phyloP scores from a whole-genome alignment of 2,113 vertebrate species.

The Neodon shergylaensis region DNA sequence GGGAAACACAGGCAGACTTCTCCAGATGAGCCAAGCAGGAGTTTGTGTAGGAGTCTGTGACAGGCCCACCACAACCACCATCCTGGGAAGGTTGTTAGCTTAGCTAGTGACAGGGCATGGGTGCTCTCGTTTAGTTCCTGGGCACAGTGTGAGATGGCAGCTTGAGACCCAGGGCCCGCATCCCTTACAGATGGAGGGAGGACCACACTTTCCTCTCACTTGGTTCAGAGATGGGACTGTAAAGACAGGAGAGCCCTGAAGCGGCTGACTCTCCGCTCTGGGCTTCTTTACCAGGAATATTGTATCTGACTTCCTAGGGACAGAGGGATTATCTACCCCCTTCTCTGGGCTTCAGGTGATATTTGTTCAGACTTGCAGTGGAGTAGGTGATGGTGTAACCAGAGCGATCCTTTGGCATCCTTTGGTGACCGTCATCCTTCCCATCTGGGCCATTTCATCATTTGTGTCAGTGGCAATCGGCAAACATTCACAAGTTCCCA shows the following conservation, averaged over 20 bases:
- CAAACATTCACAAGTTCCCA: conserved; percentile 62
- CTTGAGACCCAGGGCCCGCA: neutral
- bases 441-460: conserved; percentile 30
- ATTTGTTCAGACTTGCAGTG: neutral
- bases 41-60: neutral
- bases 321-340: neutral
- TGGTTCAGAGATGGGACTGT: neutral
- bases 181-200: neutral
- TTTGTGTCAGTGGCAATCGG: conserved; percentile 46
- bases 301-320: neutral
- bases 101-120: neutral
- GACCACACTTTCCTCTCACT: neutral
- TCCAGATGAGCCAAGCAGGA: neutral
- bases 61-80: neutral
- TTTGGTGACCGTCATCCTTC: neutral
- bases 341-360: conserved; percentile 5
- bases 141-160: fast-evolving
- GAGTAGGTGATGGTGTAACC: neutral
- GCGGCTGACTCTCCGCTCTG: neutral
- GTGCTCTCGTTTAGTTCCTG: neutral
- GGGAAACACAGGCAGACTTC: neutral
- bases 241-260: neutral
- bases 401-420: neutral
- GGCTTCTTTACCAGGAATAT: neutral
- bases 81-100: neutral